phyloP scores from a whole-genome alignment of 2,888 invertebrate species.

The Salpingus planirostris region DNA sequence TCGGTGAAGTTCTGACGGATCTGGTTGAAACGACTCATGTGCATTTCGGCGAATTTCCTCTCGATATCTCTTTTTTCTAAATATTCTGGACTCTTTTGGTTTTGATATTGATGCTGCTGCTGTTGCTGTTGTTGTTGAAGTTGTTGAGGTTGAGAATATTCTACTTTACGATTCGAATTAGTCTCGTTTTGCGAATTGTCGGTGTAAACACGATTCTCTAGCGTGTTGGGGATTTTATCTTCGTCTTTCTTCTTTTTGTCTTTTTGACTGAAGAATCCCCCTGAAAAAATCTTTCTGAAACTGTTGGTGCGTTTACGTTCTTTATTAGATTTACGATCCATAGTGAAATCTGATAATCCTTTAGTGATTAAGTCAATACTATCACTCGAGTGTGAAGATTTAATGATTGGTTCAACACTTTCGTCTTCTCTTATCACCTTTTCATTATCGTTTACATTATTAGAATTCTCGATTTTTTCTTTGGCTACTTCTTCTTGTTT shows the following conservation, averaged over 20 bases:
- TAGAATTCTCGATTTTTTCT: conserved; percentile 25
- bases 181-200: conserved; percentile 37
- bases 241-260: conserved; percentile 39
- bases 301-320: conserved; percentile 36
- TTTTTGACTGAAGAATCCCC: conserved; percentile 32
- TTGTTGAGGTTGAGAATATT: too few species aligned
- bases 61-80: conserved; percentile 17
- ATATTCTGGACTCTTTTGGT: conserved; percentile 10
- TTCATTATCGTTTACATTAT: conserved; percentile 8
- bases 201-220: too few species aligned
- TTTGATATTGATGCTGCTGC: not conserved
- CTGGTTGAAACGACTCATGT: conserved; percentile 30
- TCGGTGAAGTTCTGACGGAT: conserved; percentile 27
- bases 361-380: conserved; percentile 31
- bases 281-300: conserved; percentile 32
- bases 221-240: conserved; percentile 19
- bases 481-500: too few species aligned
- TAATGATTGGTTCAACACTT: conserved; percentile 4
- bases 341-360: conserved; percentile 31
- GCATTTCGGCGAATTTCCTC: conserved; percentile 29
- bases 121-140: conserved; percentile 17
- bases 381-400: conserved; percentile 30
- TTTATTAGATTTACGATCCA: conserved; percentile 28
- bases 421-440: conserved; percentile 2
- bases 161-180: conserved; percentile 28